Conservation (phyloP, 2,888 invertebrate species). For the Tetanocera ferruginea region DNA sequence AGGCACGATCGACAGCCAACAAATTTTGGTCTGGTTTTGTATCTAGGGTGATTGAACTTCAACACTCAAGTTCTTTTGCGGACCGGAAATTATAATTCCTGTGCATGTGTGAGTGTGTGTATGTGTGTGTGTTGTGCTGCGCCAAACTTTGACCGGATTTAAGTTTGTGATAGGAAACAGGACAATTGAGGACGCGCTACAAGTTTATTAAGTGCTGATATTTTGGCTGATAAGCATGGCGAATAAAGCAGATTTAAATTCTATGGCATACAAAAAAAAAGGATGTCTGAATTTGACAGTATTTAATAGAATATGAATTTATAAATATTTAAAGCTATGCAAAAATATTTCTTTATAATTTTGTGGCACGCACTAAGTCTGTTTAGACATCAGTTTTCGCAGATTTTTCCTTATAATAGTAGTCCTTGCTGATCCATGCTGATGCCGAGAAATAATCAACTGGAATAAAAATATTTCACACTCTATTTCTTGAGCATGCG, state of each 20-base stretch:
- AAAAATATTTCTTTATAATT: too few species aligned
- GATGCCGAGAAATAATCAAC: neutral
- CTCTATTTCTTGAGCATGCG: constrained; percentile 20
- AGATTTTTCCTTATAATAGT: too few species aligned
- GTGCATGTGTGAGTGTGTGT: too few species aligned
- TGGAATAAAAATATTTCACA: constrained; percentile 18
- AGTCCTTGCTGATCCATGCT: too few species aligned
- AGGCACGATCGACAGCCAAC: constrained; percentile 1
- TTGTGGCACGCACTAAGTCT: too few species aligned
- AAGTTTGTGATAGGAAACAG: neutral
- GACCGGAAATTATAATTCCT: neutral
- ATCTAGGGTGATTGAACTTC: neutral
- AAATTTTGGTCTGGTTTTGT: neutral
- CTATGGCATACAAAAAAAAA: too few species aligned
- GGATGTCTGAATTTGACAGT: too few species aligned
- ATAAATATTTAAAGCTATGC: too few species aligned
- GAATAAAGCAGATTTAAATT: too few species aligned
- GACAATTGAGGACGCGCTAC: neutral
- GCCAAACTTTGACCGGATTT: neutral
- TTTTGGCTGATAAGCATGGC: too few species aligned
- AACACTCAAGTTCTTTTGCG: neutral
- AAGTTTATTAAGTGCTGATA: neutral
- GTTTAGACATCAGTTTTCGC: too few species aligned
- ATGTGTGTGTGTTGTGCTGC: neutral
- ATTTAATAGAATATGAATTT: too few species aligned